These are phyloP conservation scores for Setophaga coronata DNA, from an alignment of 2,113 vertebrate species.

Conservation along the genomic window DNA sequence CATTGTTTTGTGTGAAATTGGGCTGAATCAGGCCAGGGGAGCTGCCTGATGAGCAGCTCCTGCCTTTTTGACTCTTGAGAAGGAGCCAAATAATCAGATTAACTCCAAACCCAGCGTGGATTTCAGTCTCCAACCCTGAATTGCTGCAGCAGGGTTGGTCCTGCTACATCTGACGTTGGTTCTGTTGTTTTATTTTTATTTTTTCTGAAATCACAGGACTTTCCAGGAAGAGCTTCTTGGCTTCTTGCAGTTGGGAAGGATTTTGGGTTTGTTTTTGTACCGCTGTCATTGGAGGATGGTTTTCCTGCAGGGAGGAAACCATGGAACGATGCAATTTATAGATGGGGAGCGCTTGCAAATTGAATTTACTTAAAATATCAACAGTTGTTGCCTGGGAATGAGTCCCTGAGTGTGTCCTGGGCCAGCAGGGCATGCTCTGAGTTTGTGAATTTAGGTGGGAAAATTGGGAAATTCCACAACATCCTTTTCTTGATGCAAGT, in stretches of 20 bases:
- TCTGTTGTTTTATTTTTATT: neutral
- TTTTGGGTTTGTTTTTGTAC: neutral
- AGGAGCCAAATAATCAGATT: conserved; percentile 35
- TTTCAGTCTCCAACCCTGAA: neutral
- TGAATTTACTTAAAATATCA: neutral
- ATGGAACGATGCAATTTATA: neutral
- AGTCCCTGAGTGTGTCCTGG: neutral
- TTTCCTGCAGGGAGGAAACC: neutral
- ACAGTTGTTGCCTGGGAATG: conserved; percentile 3
- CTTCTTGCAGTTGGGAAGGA: neutral
- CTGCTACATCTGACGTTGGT: neutral
- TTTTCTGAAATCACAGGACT: neutral
- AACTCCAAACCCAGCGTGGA: neutral
- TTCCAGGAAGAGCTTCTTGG: conserved; percentile 32
- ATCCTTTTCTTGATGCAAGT: neutral
- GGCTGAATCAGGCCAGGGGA: neutral
- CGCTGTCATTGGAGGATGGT: neutral
- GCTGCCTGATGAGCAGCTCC: conserved; percentile 30
- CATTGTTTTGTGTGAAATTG: neutral
- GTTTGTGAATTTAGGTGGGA: neutral
- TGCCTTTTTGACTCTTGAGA: conserved; percentile 24
- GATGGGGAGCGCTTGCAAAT: neutral
- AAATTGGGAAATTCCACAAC: neutral
- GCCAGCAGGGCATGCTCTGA: neutral
- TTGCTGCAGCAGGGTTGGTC: neutral